phyloP scores from a whole-genome alignment of 2,797 vertebrate species.

The Myotis daubentonii region DNA sequence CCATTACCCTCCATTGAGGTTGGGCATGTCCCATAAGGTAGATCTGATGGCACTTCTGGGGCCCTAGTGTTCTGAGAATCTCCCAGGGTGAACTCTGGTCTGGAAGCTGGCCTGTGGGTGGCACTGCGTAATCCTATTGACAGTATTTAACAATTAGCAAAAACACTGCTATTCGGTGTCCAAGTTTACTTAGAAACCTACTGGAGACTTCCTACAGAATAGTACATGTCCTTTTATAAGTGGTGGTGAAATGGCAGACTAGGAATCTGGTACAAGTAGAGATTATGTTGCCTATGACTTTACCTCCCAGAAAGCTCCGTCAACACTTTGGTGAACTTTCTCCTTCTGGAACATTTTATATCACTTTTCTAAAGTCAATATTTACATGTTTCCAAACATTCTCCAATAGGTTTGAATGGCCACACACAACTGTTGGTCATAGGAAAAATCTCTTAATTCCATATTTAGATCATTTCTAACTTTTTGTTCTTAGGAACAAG shows the following conservation, averaged over 20 bases:
- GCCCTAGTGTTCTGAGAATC: not conserved
- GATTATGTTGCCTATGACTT: not conserved
- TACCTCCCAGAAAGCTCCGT: not conserved
- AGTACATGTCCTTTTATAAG: not conserved
- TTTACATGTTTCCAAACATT: not conserved
- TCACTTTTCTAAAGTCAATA: not conserved
- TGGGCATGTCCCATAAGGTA: not conserved
- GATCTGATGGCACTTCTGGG: not conserved
- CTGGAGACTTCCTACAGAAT: not conserved
- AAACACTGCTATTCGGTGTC: not conserved
- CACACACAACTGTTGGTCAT: not conserved
- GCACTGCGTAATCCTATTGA: not conserved
- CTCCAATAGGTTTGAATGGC: not conserved
- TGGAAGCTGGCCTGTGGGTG: not conserved
- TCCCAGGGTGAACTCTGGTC: not conserved
- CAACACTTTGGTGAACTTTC: not conserved
- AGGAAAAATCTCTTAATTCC: not conserved
- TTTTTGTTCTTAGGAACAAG: conserved; percentile 21
- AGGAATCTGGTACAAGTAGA: not conserved
- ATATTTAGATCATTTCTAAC: not conserved
- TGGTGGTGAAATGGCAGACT: not conserved
- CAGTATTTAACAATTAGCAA: not conserved
- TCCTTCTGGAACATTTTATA: not conserved
- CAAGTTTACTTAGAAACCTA: not conserved
- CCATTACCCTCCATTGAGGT: not conserved